Percentiles rank a stretch among this genome's conserved stretches.
These are phyloP conservation scores for Perdita meconis DNA, from an alignment of 2,888 invertebrate genomes.

Conservation along the genomic window DNA sequence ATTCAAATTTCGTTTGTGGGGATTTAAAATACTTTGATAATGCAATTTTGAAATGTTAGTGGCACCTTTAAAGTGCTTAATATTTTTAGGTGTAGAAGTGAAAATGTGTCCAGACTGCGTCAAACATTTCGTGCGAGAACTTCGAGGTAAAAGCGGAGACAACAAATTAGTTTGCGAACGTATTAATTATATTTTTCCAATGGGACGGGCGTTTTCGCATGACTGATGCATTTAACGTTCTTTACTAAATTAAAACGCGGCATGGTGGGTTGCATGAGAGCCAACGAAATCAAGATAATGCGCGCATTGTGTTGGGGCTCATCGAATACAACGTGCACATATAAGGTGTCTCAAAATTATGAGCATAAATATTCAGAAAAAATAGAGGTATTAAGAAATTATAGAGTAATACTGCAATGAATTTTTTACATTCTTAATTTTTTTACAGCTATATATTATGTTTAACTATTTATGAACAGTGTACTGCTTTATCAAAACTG, in stretches of 20 bases:
- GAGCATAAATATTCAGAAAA: neutral
- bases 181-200: slow-evolving; percentile 36
- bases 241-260: slow-evolving; percentile 25
- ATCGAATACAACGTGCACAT: slow-evolving; percentile 11
- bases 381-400: no score
- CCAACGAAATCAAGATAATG: slow-evolving; percentile 49
- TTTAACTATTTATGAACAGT: no score
- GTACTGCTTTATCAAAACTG: no score
- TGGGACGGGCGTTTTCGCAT: neutral
- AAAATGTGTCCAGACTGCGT: no score
- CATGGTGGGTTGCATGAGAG: slow-evolving; percentile 12
- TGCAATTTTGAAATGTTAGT: no score
- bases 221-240: slow-evolving; percentile 32
- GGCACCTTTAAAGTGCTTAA: no score
- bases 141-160: neutral
- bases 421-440: no score
- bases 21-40: no score
- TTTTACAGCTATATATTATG: no score
- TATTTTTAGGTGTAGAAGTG: no score
- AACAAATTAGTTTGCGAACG: slow-evolving; percentile 15
- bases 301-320: neutral
- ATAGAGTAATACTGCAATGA: no score
- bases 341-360: neutral
- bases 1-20: no score
- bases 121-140: neutral